Base-by-base conservation (phyloP, 2,888 invertebrate species). In the Isotomurus palustris region DNA sequence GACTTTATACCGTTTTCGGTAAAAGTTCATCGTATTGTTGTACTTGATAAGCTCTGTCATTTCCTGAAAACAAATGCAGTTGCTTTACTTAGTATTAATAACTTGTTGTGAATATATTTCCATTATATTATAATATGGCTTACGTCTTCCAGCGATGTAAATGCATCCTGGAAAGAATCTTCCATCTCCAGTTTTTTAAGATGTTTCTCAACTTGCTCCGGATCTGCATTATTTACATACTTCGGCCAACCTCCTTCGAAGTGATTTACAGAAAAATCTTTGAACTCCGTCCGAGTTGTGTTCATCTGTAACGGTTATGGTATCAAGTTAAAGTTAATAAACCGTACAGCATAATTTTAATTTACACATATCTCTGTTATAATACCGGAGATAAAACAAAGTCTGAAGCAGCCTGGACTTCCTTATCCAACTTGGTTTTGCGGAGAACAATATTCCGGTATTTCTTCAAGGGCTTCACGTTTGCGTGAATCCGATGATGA, bases 231-330 rank as follows among this genome's bases (percentile, higher is more conserved):
- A 74, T 92, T 92, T 38, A 96, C 84, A 74, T 96, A 95, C 77
- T 89, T 92, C 0, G 94, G 93, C 95, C 95, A 96, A 14, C 95
- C 95, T 24, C 95, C 95, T 78, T 95, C 95, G 17, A 84, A 80
- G 73, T 96, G 95, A 71, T 87, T 86, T 69, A 92, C 83, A 0
- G 88, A 87, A 22, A 83, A 82, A 71, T 82, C 83, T 58, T 84
- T 82, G 71, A 83, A 87, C 73, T 86, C 84, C 29, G 85, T 85
- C 72, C 87, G 79, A 68, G 79, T 78, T 53, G 87, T 87, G 72
- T 86, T 86, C 25, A 80, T 82, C 62, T 4, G 41, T n/a, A 29
- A 41, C 14, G 76, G 78, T 44, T n/a, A n/a, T n/a, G n/a, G n/a
- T n/a, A n/a, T n/a, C n/a, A n/a, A n/a, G n/a, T n/a, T n/a, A n/a